These are phyloP conservation scores for Geodia barretti DNA, from an alignment of 37 sponge, comb jelly and placozoan genomes.

Conservation along the genomic window DNA sequence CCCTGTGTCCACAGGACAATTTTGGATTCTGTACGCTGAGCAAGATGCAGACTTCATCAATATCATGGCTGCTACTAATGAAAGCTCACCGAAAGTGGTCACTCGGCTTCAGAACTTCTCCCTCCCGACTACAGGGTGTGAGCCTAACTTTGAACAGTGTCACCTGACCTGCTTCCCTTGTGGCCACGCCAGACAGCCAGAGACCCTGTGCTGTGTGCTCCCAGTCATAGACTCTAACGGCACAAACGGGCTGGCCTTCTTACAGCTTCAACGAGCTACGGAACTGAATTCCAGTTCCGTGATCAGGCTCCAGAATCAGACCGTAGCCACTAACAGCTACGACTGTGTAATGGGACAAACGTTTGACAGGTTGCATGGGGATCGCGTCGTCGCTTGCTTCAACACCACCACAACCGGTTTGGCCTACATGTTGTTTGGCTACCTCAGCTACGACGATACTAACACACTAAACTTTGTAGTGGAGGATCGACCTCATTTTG, in stretches of 20 bases:
- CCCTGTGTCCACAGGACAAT: background rate
- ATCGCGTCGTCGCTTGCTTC: too few relatives aligned
- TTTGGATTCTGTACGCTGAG: background rate
- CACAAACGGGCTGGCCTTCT: background rate
- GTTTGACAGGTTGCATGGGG: too few relatives aligned
- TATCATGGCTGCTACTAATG: background rate
- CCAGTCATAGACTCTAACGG: background rate
- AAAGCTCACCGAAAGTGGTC: background rate
- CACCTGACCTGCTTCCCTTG: background rate
- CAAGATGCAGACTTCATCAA: background rate
- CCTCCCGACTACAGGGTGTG: background rate
- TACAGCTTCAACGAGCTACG: background rate
- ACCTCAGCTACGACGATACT: too few relatives aligned
- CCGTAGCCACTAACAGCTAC: background rate
- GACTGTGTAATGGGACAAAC: background rate
- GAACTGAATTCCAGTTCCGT: background rate
- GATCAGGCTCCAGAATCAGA: background rate
- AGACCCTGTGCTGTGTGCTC: background rate
- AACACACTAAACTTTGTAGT: too few relatives aligned
- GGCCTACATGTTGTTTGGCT: too few relatives aligned
- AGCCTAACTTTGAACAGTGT: background rate
- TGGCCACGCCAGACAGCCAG: background rate
- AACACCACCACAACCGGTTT: too few relatives aligned
- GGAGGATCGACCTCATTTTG: too few relatives aligned
- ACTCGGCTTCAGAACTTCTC: background rate